Percentiles rank a stretch among this genome's conserved stretches.
Conservation (phyloP, 2,113 vertebrate genomes). For the Euleptes europaea region DNA sequence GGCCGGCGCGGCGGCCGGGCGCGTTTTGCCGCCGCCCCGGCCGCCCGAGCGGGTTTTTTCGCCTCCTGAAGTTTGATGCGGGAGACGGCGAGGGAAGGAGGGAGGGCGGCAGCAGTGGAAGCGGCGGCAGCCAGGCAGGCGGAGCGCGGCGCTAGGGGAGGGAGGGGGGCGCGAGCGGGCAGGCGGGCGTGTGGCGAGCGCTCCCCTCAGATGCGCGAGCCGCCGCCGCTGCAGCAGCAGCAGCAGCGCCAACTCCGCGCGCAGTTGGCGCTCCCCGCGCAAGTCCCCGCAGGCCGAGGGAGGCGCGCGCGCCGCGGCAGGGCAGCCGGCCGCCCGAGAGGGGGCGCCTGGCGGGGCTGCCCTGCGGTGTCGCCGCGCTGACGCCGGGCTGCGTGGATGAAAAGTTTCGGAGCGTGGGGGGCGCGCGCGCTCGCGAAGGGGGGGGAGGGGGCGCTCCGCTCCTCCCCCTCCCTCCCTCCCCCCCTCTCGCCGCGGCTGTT, state of each 20-base stretch:
- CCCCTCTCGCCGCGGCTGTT: no score
- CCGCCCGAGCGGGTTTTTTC: conserved; percentile 24
- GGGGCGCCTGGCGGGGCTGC: conserved; percentile 24
- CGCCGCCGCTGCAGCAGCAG: conserved; percentile 25
- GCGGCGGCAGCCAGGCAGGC: conserved; percentile 45
- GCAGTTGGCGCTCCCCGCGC: conserved; percentile 35
- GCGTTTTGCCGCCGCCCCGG: conserved; percentile 30
- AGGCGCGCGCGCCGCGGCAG: conserved; percentile 64
- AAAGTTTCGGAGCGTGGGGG: neutral
- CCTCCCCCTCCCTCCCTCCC: neutral
- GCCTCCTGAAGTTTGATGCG: conserved; percentile 54
- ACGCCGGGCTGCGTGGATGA: conserved; percentile 12
- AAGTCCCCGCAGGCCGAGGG: conserved; percentile 48
- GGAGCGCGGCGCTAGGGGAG: conserved; percentile 37
- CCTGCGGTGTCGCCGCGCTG: neutral
- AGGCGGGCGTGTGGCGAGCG: conserved; percentile 14
- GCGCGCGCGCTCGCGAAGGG: no score
- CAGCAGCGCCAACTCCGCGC: conserved; percentile 35
- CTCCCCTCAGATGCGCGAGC: conserved; percentile 10
- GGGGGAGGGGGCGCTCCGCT: no score
- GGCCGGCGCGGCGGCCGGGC: conserved; percentile 1
- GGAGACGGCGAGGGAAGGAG: conserved; percentile 52
- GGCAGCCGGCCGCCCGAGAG: conserved; percentile 59
- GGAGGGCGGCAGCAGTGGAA: neutral
- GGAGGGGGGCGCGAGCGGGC: conserved; percentile 17